Evolutionary conservation across 2,797 vertebrate genomes (phyloP).

Genomic region (Tiaroga cobitis): DNA sequence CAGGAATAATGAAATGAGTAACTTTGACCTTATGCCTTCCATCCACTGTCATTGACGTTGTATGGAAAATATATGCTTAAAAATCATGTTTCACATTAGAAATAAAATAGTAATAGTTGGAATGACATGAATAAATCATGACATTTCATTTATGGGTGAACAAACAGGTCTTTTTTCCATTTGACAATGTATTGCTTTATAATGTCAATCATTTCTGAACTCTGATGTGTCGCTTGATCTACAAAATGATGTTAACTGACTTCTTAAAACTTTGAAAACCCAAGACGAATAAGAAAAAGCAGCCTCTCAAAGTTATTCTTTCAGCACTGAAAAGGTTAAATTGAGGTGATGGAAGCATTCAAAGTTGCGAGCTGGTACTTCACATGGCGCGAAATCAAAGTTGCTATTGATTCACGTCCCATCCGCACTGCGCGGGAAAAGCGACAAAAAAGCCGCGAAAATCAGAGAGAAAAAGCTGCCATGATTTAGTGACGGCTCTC

Average conservation of each 20-base stretch:
- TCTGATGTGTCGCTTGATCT: neutral
- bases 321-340: constrained; percentile 33
- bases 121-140: neutral
- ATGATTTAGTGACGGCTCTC: constrained; percentile 40
- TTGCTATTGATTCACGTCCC: constrained; percentile 26
- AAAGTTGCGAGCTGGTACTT: constrained; percentile 3
- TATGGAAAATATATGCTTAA: neutral
- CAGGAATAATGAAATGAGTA: neutral
- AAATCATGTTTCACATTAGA: constrained; percentile 5
- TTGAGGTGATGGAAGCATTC: constrained; percentile 33
- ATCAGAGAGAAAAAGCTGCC: constrained; percentile 44
- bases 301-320: constrained; percentile 25
- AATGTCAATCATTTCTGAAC: constrained; percentile 5
- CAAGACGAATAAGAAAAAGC: neutral
- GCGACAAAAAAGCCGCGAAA: constrained; percentile 31
- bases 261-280: constrained; percentile 14
- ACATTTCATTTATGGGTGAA: neutral
- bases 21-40: neutral
- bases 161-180: neutral
- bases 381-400: constrained; percentile 48
- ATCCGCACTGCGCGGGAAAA: constrained; percentile 24
- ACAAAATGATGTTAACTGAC: constrained; percentile 24
- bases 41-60: neutral
- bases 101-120: neutral
- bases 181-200: neutral